phyloP scores from a whole-genome alignment of 2,888 invertebrate genomes.

The Euphydryas editha region DNA sequence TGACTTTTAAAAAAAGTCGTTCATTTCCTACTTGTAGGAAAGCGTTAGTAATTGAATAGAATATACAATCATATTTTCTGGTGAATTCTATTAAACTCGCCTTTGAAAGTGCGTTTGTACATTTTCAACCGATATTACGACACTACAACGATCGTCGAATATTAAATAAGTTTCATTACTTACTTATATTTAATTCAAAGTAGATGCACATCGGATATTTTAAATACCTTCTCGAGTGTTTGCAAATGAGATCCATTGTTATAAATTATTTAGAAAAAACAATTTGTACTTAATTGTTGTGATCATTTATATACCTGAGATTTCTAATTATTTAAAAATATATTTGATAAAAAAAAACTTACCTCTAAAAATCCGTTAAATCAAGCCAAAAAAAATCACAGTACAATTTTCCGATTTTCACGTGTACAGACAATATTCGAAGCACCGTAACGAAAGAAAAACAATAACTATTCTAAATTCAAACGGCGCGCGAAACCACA shows the following conservation, averaged over 20 bases:
- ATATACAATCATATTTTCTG: not conserved
- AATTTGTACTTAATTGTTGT: not conserved
- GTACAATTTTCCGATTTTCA: slow-evolving; percentile 54
- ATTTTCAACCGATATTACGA: slow-evolving; percentile 15
- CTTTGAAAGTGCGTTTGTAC: slow-evolving; percentile 13
- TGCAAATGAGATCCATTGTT: slow-evolving; percentile 25
- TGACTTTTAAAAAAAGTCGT: no score
- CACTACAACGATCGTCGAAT: slow-evolving; percentile 21
- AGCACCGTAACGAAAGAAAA: slow-evolving; percentile 65
- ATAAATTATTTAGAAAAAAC: slow-evolving; percentile 2
- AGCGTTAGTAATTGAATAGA: not conserved
- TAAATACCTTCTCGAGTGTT: slow-evolving; percentile 14
- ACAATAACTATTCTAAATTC: slow-evolving; percentile 77
- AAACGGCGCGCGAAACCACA: slow-evolving; percentile 74
- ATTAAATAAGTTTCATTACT: slow-evolving; percentile 26
- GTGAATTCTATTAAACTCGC: not conserved
- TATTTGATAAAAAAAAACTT: slow-evolving; percentile 48
- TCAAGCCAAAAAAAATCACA: slow-evolving; percentile 51
- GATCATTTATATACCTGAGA: not conserved
- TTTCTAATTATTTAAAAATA: not conserved
- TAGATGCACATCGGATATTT: slow-evolving; percentile 20
- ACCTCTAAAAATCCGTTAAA: slow-evolving; percentile 58
- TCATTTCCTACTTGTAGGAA: not conserved
- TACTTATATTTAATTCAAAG: slow-evolving; percentile 26
- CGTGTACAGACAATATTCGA: slow-evolving; percentile 62